Evolutionary conservation across 2,888 invertebrate genomes (phyloP), one percentile per base, ranked within the genome.

Genomic region (Morpho helenor): DNA sequence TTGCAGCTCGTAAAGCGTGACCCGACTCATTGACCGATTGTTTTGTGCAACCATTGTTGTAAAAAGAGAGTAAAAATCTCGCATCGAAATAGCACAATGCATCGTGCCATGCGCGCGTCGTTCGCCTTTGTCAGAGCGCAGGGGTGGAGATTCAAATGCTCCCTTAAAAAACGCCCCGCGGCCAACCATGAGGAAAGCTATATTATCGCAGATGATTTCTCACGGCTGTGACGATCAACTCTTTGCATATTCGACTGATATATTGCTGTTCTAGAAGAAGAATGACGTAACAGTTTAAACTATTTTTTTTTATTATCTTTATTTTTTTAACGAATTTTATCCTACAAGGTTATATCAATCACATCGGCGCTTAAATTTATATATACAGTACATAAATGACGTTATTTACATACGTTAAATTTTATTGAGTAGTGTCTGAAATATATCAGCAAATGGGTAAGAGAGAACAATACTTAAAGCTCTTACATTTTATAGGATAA

Each of bases 31-130:
- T 79, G 79, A 75, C 72, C 77, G 78, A 78, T 73, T 76, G 80
- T 80, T 82, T 74, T 78, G 75, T 76, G 79, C 77, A 76, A 75
- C 68, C 75, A 75, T 74, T 84, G 82, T 80, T 80, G 73, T 63
- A 65, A 72, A 73, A 54, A 59, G 45, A 54, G 49, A 75, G 67
- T 67, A 64, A 58, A 65, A 68, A 76, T 75, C 72, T 62, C 65
- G 66, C 71, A 65, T 66, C 68, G 63, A 74, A 76, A 72, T 74
- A 62, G 67, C 69, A 79, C 78, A 82, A 79, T 78, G 72, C 72
- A 69, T 63, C 50, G 72, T 74, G 80, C 80, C 31, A 77, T 78
- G 78, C 77, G 78, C 56, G 66, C 67, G 74, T 82, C 81, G 76
- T 80, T 69, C 70, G 62, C 66, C 70, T 77, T 54, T 78, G 74